Percentiles rank a stretch among this genome's conserved stretches.
phyloP scores from a whole-genome alignment of 30 jellyfish, hydroid and myxozoan species.

The Hydractinia symbiolongicarpus region DNA sequence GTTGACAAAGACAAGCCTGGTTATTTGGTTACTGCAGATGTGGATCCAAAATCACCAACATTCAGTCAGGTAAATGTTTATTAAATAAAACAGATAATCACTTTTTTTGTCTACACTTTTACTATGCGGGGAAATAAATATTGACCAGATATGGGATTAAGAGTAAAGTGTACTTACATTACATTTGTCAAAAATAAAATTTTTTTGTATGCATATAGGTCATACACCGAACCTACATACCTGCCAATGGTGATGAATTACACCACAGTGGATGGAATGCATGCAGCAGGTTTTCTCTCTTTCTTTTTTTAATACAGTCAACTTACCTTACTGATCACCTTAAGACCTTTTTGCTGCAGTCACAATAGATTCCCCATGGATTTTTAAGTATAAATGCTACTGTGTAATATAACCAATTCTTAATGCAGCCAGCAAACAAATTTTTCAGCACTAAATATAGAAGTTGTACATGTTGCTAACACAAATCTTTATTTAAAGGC shows the following conservation, averaged over 20 bases:
- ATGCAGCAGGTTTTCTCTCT: conserved; percentile 64
- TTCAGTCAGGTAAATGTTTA: conserved; percentile 45
- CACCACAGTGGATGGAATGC: conserved; percentile 98
- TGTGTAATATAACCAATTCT: too few species aligned
- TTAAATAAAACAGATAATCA: background rate
- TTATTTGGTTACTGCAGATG: conserved; percentile 81
- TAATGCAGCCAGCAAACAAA: too few species aligned
- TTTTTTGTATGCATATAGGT: conserved; percentile 31
- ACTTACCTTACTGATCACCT: too few species aligned
- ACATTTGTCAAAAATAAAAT: background rate
- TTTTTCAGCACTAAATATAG: too few species aligned
- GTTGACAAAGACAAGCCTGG: conserved; percentile 35
- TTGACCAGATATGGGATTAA: background rate
- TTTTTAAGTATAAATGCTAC: too few species aligned
- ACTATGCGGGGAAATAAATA: background rate
- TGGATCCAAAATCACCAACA: conserved; percentile 63
- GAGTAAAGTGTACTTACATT: background rate
- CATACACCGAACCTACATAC: conserved; percentile 73
- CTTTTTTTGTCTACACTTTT: background rate
- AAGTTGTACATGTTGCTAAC: too few species aligned
- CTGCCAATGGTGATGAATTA: conserved; percentile 71
- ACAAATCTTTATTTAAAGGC: too few species aligned
- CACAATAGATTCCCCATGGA: too few species aligned
- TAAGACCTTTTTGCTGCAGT: too few species aligned
- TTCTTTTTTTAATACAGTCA: too few species aligned